A percentile compares a stretch with the other conserved stretches of the same genome.
Evolutionary conservation across 2,797 vertebrate genomes (phyloP).

Genomic region (Etheostoma nigrum): DNA sequence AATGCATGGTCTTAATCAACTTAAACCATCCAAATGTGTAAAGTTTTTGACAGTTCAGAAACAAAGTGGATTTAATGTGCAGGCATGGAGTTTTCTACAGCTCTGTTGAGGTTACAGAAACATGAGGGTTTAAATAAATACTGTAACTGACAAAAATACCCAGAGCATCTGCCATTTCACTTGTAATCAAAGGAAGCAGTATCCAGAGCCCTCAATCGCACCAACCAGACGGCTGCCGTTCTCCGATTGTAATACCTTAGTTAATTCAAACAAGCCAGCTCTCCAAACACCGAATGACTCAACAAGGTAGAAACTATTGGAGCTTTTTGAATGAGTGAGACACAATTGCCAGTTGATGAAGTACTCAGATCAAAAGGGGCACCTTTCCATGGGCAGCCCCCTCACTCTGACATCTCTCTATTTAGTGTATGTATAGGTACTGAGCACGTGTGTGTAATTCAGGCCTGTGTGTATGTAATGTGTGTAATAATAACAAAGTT

Average conservation of each 20-base stretch:
- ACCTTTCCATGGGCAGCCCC: too few relatives aligned
- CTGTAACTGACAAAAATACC: slow-evolving; percentile 25
- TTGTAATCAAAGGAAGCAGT: slow-evolving; percentile 53
- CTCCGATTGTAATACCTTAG: slow-evolving; percentile 55
- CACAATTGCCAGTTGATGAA: slow-evolving; percentile 15
- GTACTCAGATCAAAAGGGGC: neutral
- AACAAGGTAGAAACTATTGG: slow-evolving; percentile 47
- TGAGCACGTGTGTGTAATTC: too few relatives aligned
- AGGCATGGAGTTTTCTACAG: slow-evolving; percentile 5
- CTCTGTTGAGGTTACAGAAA: slow-evolving; percentile 15
- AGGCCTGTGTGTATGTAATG: too few relatives aligned
- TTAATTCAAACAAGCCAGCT: slow-evolving; percentile 48
- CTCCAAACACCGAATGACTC: slow-evolving; percentile 45
- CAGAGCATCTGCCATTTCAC: slow-evolving; percentile 41
- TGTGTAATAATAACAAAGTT: too few relatives aligned
- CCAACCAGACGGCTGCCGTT: slow-evolving; percentile 39
- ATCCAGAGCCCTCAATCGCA: slow-evolving; percentile 51
- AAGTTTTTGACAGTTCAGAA: slow-evolving; percentile 7
- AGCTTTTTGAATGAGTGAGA: slow-evolving; percentile 38
- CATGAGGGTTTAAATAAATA: slow-evolving; percentile 22
- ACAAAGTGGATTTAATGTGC: slow-evolving; percentile 2
- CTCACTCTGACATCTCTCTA: too few relatives aligned
- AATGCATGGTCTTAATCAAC: slow-evolving; percentile 26
- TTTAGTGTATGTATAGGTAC: too few relatives aligned
- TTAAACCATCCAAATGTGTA: neutral